phyloP scores from a whole-genome alignment of 2,797 vertebrate species.

The Alouatta caraya region DNA sequence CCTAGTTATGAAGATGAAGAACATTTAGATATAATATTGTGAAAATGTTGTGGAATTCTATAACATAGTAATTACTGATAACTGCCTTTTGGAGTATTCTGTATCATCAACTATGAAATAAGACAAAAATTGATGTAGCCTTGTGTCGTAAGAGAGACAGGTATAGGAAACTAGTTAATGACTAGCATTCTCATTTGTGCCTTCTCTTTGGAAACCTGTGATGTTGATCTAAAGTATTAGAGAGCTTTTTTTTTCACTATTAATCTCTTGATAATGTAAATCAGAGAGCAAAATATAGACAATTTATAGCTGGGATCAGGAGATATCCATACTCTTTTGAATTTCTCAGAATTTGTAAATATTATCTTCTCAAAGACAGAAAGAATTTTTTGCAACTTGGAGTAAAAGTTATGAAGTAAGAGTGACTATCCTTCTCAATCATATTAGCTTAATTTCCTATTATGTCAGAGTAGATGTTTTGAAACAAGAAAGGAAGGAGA shows the following conservation, averaged over 20 bases:
- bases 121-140: neutral
- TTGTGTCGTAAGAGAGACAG: neutral
- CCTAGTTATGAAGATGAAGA: neutral
- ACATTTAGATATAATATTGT: neutral
- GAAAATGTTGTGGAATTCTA: neutral
- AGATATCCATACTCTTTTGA: neutral
- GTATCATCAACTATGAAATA: neutral
- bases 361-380: neutral
- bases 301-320: neutral
- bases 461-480: neutral
- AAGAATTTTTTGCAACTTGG: neutral
- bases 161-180: neutral
- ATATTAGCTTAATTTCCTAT: neutral
- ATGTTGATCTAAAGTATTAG: neutral
- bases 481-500: neutral
- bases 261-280: neutral
- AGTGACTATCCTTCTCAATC: neutral
- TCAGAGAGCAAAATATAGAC: neutral
- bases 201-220: neutral
- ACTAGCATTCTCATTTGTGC: neutral
- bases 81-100: neutral
- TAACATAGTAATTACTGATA: neutral
- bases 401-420: neutral
- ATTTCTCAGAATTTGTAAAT: neutral
- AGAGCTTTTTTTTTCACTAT: neutral